phyloP scores from a whole-genome alignment of 2,888 invertebrate species.

The Dicycla oo region DNA sequence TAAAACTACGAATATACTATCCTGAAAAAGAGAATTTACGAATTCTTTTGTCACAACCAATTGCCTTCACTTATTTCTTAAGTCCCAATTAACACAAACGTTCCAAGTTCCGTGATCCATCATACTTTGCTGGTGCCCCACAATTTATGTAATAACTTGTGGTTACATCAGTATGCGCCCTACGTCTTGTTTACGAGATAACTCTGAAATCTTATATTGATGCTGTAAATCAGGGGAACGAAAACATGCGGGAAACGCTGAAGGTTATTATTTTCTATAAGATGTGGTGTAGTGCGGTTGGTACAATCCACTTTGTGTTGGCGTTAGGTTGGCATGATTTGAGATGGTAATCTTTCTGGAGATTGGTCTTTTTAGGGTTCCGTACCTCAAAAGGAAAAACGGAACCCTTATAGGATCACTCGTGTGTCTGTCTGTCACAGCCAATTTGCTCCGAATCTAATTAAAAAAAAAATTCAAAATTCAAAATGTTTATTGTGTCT shows the following conservation, averaged over 20 bases:
- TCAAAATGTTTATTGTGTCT: no score
- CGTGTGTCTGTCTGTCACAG: no score
- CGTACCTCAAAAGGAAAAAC: no score
- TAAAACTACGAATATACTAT: no score
- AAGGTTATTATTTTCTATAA: constrained; percentile 48
- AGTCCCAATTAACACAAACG: constrained; percentile 29
- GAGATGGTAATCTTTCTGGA: constrained; percentile 6
- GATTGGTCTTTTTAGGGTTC: no score
- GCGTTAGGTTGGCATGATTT: constrained; percentile 41
- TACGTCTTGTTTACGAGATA: constrained; percentile 61
- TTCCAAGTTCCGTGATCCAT: constrained; percentile 39
- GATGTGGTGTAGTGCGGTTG: constrained; percentile 36
- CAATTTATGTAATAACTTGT: constrained; percentile 60
- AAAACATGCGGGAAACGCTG: constrained; percentile 42
- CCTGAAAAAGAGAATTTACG: background rate
- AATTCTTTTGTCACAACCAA: background rate
- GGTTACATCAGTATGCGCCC: constrained; percentile 60
- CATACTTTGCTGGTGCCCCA: constrained; percentile 42
- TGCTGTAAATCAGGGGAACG: constrained; percentile 59
- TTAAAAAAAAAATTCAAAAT: no score
- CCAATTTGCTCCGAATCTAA: no score
- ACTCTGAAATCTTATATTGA: constrained; percentile 60
- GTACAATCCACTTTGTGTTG: constrained; percentile 46
- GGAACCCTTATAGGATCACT: no score
- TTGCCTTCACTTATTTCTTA: background rate